phyloP scores from a whole-genome alignment of 2,797 vertebrate genomes.

The Nyctalus aviator region DNA sequence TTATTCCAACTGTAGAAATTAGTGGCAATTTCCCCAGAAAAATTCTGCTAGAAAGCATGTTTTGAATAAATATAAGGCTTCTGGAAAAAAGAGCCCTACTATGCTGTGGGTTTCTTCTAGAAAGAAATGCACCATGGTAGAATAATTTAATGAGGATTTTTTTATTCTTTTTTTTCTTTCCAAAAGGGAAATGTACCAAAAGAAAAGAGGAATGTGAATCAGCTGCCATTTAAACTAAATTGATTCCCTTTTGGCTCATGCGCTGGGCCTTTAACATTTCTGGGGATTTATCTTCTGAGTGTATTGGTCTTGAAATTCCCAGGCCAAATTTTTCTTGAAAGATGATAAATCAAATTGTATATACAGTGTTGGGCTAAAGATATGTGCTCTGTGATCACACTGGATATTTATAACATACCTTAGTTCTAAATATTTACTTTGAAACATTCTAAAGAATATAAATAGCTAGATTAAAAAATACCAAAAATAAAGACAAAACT shows the following conservation, averaged over 20 bases:
- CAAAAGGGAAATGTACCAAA: constrained; percentile 43
- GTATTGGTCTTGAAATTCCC: constrained; percentile 59
- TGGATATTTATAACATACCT: not conserved
- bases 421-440: constrained; percentile 53
- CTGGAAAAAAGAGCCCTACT: not conserved
- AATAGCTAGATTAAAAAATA: constrained; percentile 48
- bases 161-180: not conserved
- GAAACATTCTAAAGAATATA: constrained; percentile 53
- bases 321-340: constrained; percentile 62
- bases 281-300: constrained; percentile 69
- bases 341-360: constrained; percentile 63
- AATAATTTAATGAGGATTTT: not conserved
- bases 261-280: constrained; percentile 13
- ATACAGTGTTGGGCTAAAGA: constrained; percentile 34
- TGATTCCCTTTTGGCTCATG: constrained; percentile 32
- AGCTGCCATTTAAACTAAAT: constrained; percentile 38
- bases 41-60: not conserved
- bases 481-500: constrained; percentile 1
- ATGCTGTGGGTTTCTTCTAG: not conserved
- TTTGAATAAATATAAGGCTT: not conserved
- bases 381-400: not conserved
- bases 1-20: not conserved
- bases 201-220: constrained; percentile 31
- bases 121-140: not conserved
- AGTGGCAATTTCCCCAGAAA: not conserved